Conservation (phyloP, 2,888 invertebrate species). For the Vesta saturnalis region DNA sequence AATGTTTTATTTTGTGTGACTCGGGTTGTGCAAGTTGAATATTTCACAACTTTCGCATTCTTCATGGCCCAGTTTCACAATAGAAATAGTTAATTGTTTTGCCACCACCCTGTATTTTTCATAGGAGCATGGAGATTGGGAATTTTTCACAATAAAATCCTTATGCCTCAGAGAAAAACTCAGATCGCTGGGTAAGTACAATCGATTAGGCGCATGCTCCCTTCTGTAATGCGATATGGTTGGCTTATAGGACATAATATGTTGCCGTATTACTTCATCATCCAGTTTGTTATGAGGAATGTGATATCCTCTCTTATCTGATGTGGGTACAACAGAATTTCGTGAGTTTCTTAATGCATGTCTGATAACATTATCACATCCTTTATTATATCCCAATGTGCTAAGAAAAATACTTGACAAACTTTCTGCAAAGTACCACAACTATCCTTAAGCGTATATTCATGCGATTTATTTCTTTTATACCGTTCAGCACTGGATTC, state of each 20-base stretch:
- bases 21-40: not conserved
- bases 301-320: not conserved
- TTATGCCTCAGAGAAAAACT: not conserved
- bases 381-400: constrained; percentile 5
- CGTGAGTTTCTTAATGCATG: not conserved
- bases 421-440: not conserved
- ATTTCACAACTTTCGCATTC: constrained; percentile 1
- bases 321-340: constrained; percentile 7
- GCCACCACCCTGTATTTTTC: constrained; percentile 7
- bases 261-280: not conserved
- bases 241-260: not conserved
- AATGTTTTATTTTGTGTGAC: constrained; percentile 2
- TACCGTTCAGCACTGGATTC: not conserved
- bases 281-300: not conserved
- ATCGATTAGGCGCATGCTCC: not conserved
- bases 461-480: constrained; percentile 2
- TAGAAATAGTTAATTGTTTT: not conserved
- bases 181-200: not conserved
- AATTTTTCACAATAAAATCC: not conserved
- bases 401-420: constrained; percentile 7
- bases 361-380: constrained; percentile 1
- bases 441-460: constrained; percentile 10
- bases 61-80: constrained; percentile 3
- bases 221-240: constrained; percentile 3
- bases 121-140: constrained; percentile 6